phyloP scores from a whole-genome alignment of 2,113 vertebrate species.

The Chrysemys picta region DNA sequence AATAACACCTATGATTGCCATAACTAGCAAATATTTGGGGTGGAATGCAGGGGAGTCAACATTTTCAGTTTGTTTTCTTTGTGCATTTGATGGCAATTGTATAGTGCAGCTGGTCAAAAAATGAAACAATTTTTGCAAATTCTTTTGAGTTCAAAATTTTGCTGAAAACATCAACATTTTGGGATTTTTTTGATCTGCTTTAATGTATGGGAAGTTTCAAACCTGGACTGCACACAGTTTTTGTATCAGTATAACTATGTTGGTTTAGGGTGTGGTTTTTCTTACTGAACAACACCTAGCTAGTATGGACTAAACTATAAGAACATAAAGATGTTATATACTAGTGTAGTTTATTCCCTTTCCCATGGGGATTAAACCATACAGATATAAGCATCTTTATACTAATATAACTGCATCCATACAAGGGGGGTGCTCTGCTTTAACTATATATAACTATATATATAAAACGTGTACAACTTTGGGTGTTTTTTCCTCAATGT shows the following conservation, averaged over 20 bases:
- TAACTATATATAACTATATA: not conserved
- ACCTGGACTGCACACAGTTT: not conserved
- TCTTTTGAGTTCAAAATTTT: not conserved
- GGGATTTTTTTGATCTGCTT: too few species aligned
- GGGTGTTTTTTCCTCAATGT: not conserved
- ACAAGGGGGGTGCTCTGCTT: not conserved
- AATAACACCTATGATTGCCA: not conserved
- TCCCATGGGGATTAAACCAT: too few species aligned
- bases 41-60: not conserved
- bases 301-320: not conserved
- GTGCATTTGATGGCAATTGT: not conserved
- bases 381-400: too few species aligned
- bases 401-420: not conserved
- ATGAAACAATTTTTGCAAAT: not conserved
- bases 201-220: not conserved
- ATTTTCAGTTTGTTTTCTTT: conserved; percentile 5
- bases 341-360: too few species aligned
- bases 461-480: not conserved
- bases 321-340: not conserved
- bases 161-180: too few species aligned
- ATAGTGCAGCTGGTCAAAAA: not conserved
- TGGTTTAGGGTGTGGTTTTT: not conserved
- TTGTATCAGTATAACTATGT: not conserved
- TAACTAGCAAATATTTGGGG: conserved; percentile 17
- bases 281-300: not conserved